Evolutionary conservation across 1,140 invertebrate species (phyloP).

Genomic region (Tetranychus cinnabarinus): DNA sequence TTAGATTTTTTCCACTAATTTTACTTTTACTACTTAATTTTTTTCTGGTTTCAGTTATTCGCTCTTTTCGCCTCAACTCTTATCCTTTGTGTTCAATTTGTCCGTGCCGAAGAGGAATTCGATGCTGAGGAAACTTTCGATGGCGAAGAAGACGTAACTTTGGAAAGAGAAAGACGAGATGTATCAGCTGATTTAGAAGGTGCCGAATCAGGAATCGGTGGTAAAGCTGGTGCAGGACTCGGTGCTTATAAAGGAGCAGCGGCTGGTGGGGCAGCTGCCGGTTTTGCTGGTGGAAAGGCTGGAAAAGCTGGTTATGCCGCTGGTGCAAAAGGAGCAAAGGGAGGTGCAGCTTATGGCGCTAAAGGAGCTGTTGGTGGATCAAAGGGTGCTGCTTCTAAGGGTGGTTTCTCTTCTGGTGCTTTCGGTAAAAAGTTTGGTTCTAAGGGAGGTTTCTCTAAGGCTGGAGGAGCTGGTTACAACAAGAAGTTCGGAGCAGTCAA

Average conservation of each 20-base stretch:
- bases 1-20: no score
- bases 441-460: conserved; percentile 3
- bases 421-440: conserved; percentile 4
- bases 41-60: no score
- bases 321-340: background rate
- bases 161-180: background rate
- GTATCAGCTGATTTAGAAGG: background rate
- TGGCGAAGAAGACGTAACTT: no score
- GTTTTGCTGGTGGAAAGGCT: background rate
- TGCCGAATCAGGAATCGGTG: background rate
- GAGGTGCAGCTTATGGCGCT: conserved; percentile 3
- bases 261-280: background rate
- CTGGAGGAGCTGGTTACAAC: conserved; percentile 8
- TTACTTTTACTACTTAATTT: no score
- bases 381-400: background rate
- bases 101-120: no score
- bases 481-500: conserved; percentile 6
- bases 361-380: conserved; percentile 1
- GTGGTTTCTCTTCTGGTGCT: conserved; percentile 1
- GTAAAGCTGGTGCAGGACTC: background rate
- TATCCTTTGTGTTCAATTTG: no score
- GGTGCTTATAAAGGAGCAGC: background rate
- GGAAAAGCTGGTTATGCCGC: background rate
- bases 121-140: no score
- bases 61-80: no score